A percentile compares a stretch with the other conserved stretches of the same genome.
phyloP scores from a whole-genome alignment of 2,113 vertebrate genomes.

The Electrona antarctica region DNA sequence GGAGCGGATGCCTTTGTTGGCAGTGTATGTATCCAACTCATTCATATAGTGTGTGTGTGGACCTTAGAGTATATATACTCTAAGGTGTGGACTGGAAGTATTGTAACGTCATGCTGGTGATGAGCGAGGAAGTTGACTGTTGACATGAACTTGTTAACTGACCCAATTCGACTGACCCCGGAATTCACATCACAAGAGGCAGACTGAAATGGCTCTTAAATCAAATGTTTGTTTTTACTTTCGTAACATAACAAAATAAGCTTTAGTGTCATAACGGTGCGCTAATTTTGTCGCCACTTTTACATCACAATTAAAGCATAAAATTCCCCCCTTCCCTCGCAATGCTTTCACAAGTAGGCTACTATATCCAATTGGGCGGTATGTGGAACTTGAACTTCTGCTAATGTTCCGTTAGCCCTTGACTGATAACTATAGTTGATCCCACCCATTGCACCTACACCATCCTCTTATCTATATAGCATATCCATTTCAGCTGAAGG shows the following conservation, averaged over 20 bases:
- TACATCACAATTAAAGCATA: not conserved
- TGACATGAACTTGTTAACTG: not conserved
- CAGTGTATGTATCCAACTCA: constrained; percentile 51
- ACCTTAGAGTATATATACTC: too few species aligned
- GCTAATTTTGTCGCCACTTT: not conserved
- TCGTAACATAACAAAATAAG: not conserved
- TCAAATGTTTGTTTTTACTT: not conserved
- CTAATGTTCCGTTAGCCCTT: too few species aligned
- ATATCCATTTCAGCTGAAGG: too few species aligned
- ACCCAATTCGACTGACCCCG: constrained; percentile 40
- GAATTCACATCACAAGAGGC: constrained; percentile 10
- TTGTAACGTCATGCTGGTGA: not conserved
- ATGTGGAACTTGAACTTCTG: too few species aligned
- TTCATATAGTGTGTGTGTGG: too few species aligned
- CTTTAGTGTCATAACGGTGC: not conserved
- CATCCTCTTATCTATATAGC: too few species aligned
- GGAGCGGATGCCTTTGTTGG: constrained; percentile 92
- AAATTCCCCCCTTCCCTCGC: too few species aligned
- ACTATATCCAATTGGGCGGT: too few species aligned
- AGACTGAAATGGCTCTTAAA: not conserved
- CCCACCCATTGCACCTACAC: too few species aligned
- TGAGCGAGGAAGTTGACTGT: not conserved
- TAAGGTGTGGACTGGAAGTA: not conserved
- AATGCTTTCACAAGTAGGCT: too few species aligned
- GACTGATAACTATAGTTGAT: too few species aligned